A percentile compares a stretch with the other conserved stretches of the same genome.
Conservation (phyloP, 2,113 vertebrate genomes). For the Lasiurus borealis region DNA sequence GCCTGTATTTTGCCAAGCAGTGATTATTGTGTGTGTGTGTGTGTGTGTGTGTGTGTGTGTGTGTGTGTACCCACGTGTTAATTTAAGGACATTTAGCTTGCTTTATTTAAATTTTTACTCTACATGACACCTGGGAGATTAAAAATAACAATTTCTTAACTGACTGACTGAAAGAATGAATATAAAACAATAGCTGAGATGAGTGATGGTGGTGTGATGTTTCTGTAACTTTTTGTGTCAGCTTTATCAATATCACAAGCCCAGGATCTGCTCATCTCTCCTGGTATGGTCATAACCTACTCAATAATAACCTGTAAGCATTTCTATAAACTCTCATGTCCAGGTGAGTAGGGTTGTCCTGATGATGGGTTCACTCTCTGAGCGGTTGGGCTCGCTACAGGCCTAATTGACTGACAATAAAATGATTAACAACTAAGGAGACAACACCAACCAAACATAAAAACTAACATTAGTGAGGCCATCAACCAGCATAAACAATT, state of each 20-base stretch:
- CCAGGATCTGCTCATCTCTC: not conserved
- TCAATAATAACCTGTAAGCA: too few species aligned
- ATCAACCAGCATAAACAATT: too few species aligned
- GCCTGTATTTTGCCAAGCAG: not conserved
- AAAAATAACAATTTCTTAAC: not conserved
- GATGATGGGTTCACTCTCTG: not conserved
- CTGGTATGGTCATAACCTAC: too few species aligned
- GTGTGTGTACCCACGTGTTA: too few species aligned
- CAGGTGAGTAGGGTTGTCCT: not conserved
- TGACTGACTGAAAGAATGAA: not conserved
- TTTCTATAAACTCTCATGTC: rapidly evolving
- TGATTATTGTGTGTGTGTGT: not conserved
- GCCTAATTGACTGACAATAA: not conserved
- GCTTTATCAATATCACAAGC: rapidly evolving
- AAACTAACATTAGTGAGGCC: not conserved
- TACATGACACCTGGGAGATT: not conserved
- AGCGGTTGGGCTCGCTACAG: not conserved
- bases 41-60: too few species aligned
- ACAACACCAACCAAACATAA: not conserved
- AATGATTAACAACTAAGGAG: not conserved
- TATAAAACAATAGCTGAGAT: not conserved
- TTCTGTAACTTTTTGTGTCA: not conserved
- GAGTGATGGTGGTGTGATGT: not conserved
- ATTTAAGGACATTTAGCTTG: not conserved
- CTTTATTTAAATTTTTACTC: not conserved